A percentile compares a stretch with the other conserved stretches of the same genome.
Evolutionary conservation across 2,113 vertebrate species (phyloP).

Genomic region (Mionectes macconnelli): DNA sequence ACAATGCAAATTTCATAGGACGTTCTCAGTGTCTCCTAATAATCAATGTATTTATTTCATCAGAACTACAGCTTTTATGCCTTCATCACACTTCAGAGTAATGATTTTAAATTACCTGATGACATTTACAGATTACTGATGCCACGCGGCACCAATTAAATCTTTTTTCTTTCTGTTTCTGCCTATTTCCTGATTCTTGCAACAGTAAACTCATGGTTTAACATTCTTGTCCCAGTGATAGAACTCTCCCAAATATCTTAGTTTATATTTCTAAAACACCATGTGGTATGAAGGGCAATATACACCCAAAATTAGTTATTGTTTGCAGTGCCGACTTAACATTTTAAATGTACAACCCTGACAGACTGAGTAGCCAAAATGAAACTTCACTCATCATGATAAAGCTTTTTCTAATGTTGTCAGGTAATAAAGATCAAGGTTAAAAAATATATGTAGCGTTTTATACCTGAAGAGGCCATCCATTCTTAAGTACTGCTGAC

Average conservation of each 20-base stretch:
- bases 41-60: neutral
- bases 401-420: neutral
- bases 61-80: neutral
- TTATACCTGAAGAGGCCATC: neutral
- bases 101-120: neutral
- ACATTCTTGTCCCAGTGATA: neutral
- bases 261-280: neutral
- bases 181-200: neutral
- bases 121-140: neutral
- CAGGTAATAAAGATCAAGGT: neutral
- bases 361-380: neutral
- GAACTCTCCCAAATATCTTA: neutral
- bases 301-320: neutral
- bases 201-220: neutral
- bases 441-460: neutral
- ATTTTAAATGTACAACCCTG: neutral
- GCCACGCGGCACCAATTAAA: neutral
- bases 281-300: neutral
- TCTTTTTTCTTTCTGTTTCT: neutral
- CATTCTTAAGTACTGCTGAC: neutral
- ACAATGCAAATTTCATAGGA: neutral
- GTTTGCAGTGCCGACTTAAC: neutral
- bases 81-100: neutral
- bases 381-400: neutral
- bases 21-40: neutral